Base-by-base conservation (phyloP, 2,113 vertebrate species). In the Tupaia tana region DNA sequence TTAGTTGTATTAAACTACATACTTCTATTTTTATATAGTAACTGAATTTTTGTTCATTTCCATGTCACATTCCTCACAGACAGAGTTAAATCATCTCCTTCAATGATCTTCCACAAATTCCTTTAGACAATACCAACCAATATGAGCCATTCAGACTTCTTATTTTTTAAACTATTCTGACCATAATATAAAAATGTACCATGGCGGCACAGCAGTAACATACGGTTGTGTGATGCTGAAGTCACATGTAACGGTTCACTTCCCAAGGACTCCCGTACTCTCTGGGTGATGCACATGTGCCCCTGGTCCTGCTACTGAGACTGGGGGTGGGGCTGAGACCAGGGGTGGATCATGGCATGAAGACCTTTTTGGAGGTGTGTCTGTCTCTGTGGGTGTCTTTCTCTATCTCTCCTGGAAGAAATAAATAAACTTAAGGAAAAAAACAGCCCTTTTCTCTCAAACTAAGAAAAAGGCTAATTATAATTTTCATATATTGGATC, bases 21-120 rank as follows among this genome's bases (percentile, higher is more conserved):
- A 69, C 16, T 64, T 70, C n/a, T 20, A 80, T 85, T 74, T 67
- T 73, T 78, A 94, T 78, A 86, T 58, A 83, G n/a, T 89, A 95
- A 79, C 3, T 22, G 77, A 90, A 74, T 61, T 94, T 86, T 58
- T 18, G 11, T 22, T 88, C 83, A 69, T 83, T 83, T 64, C 34
- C 15, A 63, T 4, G 34, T 58, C 43, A 19, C 59, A n/a, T 91
- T 96, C 31, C 56, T 85, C 75, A 43, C 1, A 64, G 31, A 43
- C 9, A 43, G 34, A 61, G 12, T 74, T 89, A 82, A 93, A 85
- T 27, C 9, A 12, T 56, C 22, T 73, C 29, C n/a, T 83, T 86
- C 18, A 19, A 29, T 27, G 7, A 34, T 22, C 63, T 93, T 29
- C 34, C 77, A 73, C 43, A 87, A 73, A 10, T 81, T 95, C 13